A percentile compares a stretch with the other conserved stretches of the same genome.
phyloP scores from a whole-genome alignment of 2,888 invertebrate genomes.

The Ichneumoninae sp. region DNA sequence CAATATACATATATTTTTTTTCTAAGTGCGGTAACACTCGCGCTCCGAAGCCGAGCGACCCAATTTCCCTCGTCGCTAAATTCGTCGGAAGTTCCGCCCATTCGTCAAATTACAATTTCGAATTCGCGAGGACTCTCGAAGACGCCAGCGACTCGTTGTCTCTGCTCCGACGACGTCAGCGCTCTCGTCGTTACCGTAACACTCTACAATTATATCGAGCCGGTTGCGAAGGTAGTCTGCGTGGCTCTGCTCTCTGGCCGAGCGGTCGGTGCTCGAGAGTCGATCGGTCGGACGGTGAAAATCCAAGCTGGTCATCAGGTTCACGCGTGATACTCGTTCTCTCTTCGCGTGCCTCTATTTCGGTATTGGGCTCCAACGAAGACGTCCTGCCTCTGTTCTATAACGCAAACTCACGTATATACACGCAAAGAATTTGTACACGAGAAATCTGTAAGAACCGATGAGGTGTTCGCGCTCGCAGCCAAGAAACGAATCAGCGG shows the following conservation, averaged over 20 bases:
- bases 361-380: slow-evolving; percentile 49
- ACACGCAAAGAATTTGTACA: neutral
- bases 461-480: slow-evolving; percentile 24
- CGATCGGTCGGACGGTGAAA: slow-evolving; percentile 48
- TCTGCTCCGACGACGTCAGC: neutral
- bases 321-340: slow-evolving; percentile 68
- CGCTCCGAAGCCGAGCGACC: slow-evolving; percentile 38
- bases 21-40: neutral
- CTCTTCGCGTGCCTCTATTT: slow-evolving; percentile 70
- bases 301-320: slow-evolving; percentile 61
- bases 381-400: slow-evolving; percentile 1
- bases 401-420: neutral
- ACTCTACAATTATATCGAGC: slow-evolving; percentile 20
- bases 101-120: neutral
- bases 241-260: slow-evolving; percentile 46
- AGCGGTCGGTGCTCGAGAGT: slow-evolving; percentile 17
- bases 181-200: neutral
- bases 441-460: slow-evolving; percentile 39
- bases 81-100: neutral
- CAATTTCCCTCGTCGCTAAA: slow-evolving; percentile 33
- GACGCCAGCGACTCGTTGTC: neutral
- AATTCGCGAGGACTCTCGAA: neutral
- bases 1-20: no score
- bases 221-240: slow-evolving; percentile 52
- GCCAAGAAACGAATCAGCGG: slow-evolving; percentile 47